Evolutionary conservation across 1,140 invertebrate genomes (phyloP), one percentile per base, ranked within the genome.

Genomic region (Lordiphosa collinella): DNA sequence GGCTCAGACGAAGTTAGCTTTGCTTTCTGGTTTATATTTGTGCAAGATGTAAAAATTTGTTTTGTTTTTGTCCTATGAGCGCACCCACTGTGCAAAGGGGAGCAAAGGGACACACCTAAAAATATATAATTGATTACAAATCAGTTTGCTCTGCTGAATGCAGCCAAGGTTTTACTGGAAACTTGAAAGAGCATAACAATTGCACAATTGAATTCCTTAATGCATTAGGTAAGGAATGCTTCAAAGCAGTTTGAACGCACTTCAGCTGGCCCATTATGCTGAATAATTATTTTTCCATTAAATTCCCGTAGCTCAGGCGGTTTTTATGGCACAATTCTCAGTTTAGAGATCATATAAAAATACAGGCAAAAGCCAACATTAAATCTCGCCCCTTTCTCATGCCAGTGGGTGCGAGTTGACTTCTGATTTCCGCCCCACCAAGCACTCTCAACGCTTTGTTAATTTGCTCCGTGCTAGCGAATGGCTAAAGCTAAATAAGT

Each of bases 401-500:
- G 25, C 38, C 52, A 4, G 0, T 22, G 18, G 18, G 6, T 22
- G 18, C 18, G 18, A 22, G 18, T 22, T 22, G 18, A 22, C 18
- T 5, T 10, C 14, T 6, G 25, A n/a, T 50, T 46, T 37, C 32
- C 37, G 44, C 11, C 18, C 13, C 25, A 6, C 25, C 7, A 29
- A 29, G 7, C 25, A 8, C 25, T 43, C 25, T 43, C 25, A 50
- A 16, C 49, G 25, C 25, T 43, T 53, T 75, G 65, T 82, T 80
- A 80, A 80, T 82, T 80, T 63, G 40, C 51, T 55, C 71, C 47
- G 52, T 54, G 62, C 37, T 64, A 53, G 71, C 56, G 48, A 44
- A 69, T 53, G 40, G 56, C 31, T 29, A 58, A 37, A 55, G 57
- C 75, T 80, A 80, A 80, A 80, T 80, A 80, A 80, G 70, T 80